phyloP scores from a whole-genome alignment of 2,797 vertebrate species.

The Eleutherodactylus coqui region DNA sequence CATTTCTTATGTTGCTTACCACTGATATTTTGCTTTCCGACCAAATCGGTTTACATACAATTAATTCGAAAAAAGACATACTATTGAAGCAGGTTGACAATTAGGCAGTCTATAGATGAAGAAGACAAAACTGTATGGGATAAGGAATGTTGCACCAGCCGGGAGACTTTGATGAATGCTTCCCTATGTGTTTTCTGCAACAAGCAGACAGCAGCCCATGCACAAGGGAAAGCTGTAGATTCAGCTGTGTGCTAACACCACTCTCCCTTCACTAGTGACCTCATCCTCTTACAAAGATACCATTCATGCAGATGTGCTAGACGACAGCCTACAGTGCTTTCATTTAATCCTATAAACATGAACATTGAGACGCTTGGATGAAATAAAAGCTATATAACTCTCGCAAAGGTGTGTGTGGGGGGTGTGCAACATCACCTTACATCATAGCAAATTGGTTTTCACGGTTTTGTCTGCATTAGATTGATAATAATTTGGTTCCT shows the following conservation, averaged over 20 bases:
- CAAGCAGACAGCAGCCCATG: slow-evolving; percentile 57
- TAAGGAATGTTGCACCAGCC: slow-evolving; percentile 25
- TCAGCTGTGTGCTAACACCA: slow-evolving; percentile 96
- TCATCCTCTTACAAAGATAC: slow-evolving; percentile 94
- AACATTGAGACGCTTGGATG: slow-evolving; percentile 82
- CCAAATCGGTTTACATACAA: background rate
- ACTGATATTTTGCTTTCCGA: too few species aligned
- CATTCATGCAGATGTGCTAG: slow-evolving; percentile 92
- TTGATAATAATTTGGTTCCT: background rate
- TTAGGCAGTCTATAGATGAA: background rate
- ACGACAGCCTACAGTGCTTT: slow-evolving; percentile 87
- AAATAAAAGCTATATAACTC: slow-evolving; percentile 75
- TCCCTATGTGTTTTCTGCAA: slow-evolving; percentile 54
- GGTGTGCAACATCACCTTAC: slow-evolving; percentile 45
- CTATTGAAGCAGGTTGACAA: background rate
- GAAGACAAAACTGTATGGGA: background rate
- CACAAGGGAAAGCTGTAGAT: slow-evolving; percentile 72
- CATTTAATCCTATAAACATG: slow-evolving; percentile 86
- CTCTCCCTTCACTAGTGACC: slow-evolving; percentile 90
- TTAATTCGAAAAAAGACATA: background rate
- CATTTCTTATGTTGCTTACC: background rate
- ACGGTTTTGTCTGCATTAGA: background rate
- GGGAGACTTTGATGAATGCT: slow-evolving; percentile 56
- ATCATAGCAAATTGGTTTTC: slow-evolving; percentile 33
- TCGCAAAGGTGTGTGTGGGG: slow-evolving; percentile 58